Conservation (phyloP, 2,797 vertebrate species). For the Rhinatrema bivittatum region DNA sequence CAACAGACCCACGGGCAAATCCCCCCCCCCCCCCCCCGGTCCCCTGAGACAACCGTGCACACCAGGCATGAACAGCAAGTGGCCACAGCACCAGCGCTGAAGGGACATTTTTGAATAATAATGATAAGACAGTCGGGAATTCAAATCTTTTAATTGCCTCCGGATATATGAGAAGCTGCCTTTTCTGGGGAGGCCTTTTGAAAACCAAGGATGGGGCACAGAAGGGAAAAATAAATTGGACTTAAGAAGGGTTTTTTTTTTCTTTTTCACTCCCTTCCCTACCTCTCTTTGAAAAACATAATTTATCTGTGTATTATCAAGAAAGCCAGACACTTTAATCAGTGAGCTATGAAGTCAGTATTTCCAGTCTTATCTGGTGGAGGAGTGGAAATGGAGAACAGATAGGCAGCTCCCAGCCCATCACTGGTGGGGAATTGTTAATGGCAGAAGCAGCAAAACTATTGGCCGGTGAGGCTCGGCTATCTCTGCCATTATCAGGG, state of each 20-base stretch:
- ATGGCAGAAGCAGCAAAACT: slow-evolving; percentile 79
- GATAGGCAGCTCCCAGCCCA: slow-evolving; percentile 89
- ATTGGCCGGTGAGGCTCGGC: slow-evolving; percentile 84
- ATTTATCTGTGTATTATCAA: slow-evolving; percentile 99
- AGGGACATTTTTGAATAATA: too few species aligned
- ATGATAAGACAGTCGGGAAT: too few species aligned
- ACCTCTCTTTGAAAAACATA: slow-evolving; percentile 90
- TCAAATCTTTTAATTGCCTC: too few species aligned
- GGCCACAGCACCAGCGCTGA: too few species aligned
- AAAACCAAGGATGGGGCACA: slow-evolving; percentile 3
- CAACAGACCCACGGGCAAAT: too few species aligned
- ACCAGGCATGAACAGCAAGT: too few species aligned
- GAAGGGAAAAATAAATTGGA: slow-evolving; percentile 10
- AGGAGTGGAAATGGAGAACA: slow-evolving; percentile 99
- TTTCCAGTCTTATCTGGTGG: slow-evolving; percentile 99
- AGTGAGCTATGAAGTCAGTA: slow-evolving; percentile 99
- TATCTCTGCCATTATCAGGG: slow-evolving; percentile 96
- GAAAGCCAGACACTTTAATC: slow-evolving; percentile 99
- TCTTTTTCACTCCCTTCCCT: slow-evolving; percentile 51
- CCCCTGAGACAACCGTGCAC: too few species aligned
- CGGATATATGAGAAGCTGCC: too few species aligned
- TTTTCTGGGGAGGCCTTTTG: too few species aligned
- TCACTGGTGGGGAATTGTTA: slow-evolving; percentile 99
- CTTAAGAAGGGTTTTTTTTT: slow-evolving; percentile 33
- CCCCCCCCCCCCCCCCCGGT: too few species aligned